These are phyloP conservation scores for Steatocranus sp. DNA, from an alignment of 2,797 vertebrate species.

Conservation along the genomic window DNA sequence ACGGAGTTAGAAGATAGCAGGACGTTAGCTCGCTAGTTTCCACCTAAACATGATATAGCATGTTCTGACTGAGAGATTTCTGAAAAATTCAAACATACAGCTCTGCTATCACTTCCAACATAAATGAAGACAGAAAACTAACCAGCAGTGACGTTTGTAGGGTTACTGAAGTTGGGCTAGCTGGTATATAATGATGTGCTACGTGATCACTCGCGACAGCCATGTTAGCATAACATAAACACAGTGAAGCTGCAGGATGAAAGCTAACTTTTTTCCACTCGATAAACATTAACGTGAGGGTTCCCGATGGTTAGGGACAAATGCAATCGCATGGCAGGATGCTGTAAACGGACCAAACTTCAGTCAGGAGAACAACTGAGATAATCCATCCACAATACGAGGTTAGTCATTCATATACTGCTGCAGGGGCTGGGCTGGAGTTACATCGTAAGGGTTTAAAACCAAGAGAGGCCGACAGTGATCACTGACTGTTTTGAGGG, in stretches of 20 bases:
- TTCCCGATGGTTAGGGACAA: accelerated
- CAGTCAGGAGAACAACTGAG: background rate
- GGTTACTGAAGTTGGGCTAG: accelerated
- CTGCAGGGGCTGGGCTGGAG: no score
- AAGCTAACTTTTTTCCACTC: accelerated
- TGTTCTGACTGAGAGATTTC: no score
- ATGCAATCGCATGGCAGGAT: accelerated
- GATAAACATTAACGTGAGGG: accelerated
- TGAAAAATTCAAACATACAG: accelerated
- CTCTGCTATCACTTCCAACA: no score
- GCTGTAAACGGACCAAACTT: background rate
- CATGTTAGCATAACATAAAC: accelerated
- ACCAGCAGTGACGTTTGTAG: accelerated
- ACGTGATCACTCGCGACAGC: accelerated
- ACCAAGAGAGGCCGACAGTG: no score
- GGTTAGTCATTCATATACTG: no score
- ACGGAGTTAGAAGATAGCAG: accelerated
- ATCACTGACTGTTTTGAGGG: no score
- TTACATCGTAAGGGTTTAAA: no score
- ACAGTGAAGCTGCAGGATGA: background rate
- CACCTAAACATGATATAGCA: accelerated
- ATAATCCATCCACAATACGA: no score
- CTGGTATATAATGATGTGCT: background rate
- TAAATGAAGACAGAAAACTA: no score
- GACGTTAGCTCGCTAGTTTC: accelerated